Evolutionary conservation across 2,113 vertebrate species (phyloP).

Genomic region (Muscicapa adusta): DNA sequence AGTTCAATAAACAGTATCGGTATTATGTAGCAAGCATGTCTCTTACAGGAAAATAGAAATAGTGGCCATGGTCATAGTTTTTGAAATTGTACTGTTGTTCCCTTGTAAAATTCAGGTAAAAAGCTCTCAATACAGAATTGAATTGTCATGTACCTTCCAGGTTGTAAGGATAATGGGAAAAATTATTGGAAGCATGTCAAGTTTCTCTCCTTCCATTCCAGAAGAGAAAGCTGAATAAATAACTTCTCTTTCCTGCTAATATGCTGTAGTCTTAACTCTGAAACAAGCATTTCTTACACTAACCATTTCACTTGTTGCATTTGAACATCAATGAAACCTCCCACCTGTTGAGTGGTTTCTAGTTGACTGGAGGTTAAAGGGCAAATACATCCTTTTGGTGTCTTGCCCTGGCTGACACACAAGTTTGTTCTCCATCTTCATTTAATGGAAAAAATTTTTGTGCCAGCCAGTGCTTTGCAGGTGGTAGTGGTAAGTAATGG

Average conservation of each 20-base stretch:
- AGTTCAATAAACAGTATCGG: neutral
- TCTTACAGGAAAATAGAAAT: neutral
- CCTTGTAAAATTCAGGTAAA: neutral
- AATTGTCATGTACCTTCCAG: neutral
- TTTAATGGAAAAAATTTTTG: constrained; percentile 68
- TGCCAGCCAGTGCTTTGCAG: constrained; percentile 66
- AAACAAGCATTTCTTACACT: constrained; percentile 53
- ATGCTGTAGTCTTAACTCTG: constrained; percentile 30
- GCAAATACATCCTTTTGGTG: constrained; percentile 81
- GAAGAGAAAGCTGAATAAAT: constrained; percentile 16
- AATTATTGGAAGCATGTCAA: neutral
- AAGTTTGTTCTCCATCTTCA: constrained; percentile 61
- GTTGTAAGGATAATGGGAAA: neutral
- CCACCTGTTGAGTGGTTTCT: constrained; percentile 61
- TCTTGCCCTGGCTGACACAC: constrained; percentile 72
- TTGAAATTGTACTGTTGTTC: neutral
- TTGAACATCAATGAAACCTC: constrained; percentile 81
- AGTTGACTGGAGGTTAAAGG: constrained; percentile 76
- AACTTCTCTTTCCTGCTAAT: constrained; percentile 27
- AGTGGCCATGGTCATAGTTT: neutral
- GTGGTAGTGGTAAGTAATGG: constrained; percentile 66
- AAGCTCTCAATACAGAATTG: neutral
- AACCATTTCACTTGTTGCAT: constrained; percentile 73
- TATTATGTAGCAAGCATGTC: neutral
- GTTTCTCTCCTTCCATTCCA: constrained; percentile 16